These are phyloP conservation scores for Amblyjoppa proteus DNA, from an alignment of 2,888 invertebrate genomes.

Conservation along the genomic window DNA sequence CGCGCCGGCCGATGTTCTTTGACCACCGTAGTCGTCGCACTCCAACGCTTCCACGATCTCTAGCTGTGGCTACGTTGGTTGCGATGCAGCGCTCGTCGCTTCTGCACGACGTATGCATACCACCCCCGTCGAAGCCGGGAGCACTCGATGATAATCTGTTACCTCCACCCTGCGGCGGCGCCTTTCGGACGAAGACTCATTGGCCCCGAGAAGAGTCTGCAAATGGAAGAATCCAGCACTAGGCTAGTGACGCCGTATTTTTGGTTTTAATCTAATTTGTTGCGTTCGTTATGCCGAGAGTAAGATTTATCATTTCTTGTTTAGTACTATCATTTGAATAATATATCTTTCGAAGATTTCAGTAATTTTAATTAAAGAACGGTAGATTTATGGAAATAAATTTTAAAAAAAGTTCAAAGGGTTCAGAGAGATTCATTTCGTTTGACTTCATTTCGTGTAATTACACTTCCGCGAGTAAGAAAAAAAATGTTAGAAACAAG, in stretches of 20 bases:
- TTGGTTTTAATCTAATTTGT: no score
- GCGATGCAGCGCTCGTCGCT: constrained; percentile 13
- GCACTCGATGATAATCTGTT: constrained; percentile 53
- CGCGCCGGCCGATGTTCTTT: constrained; percentile 17
- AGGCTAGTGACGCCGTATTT: neutral
- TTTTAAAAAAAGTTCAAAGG: no score
- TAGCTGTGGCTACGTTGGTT: neutral
- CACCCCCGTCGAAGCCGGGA: constrained; percentile 31
- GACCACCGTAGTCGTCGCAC: constrained; percentile 49
- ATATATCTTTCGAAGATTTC: no score
- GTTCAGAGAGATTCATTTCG: no score
- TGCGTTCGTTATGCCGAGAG: no score
- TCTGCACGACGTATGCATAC: constrained; percentile 13
- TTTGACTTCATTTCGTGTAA: no score
- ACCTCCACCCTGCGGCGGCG: constrained; percentile 21
- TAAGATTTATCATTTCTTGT: no score
- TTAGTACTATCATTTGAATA: no score
- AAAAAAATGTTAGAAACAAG: neutral
- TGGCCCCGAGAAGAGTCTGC: neutral
- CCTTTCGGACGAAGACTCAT: neutral
- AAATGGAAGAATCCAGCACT: neutral
- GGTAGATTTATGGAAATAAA: no score
- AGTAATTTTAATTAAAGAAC: no score
- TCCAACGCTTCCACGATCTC: constrained; percentile 15
- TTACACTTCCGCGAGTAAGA: neutral